Percentiles rank a stretch among this genome's conserved stretches.
phyloP scores from a whole-genome alignment of 2,888 invertebrate species.

The Drosophila sordidapex region DNA sequence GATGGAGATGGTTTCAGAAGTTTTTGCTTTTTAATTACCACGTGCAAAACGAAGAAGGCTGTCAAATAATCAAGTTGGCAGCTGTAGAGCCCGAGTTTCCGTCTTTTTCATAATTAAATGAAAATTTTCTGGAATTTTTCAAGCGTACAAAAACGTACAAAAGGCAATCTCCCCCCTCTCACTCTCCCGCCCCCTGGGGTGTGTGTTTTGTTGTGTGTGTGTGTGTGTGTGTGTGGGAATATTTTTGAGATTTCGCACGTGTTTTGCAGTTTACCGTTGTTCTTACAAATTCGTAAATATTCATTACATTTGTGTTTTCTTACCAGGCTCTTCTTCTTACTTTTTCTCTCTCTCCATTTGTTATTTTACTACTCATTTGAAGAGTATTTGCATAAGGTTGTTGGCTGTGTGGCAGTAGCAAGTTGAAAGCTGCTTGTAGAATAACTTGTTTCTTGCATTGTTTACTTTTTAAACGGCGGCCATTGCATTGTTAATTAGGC shows the following conservation, averaged over 20 bases:
- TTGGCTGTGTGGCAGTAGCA: slow-evolving; percentile 13
- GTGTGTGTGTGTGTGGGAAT: slow-evolving; percentile 63
- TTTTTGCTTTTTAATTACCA: slow-evolving; percentile 57
- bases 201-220: slow-evolving; percentile 35
- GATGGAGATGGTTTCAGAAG: slow-evolving; percentile 10
- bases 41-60: slow-evolving; percentile 25
- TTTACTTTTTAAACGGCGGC: slow-evolving; percentile 36
- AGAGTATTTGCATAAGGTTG: slow-evolving; percentile 72
- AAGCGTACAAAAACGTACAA: slow-evolving; percentile 64
- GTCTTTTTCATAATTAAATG: slow-evolving; percentile 74
- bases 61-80: slow-evolving; percentile 41
- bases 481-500: slow-evolving; percentile 71
- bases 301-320: slow-evolving; percentile 66
- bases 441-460: slow-evolving; percentile 43
- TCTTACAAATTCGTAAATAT: slow-evolving; percentile 71
- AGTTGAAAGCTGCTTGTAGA: slow-evolving; percentile 41
- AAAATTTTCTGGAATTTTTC: slow-evolving; percentile 71
- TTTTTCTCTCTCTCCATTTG: background rate
- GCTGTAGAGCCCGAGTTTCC: slow-evolving; percentile 16
- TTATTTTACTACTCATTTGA: slow-evolving; percentile 30
- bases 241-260: slow-evolving; percentile 74
- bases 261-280: slow-evolving; percentile 52
- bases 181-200: background rate
- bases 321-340: slow-evolving; percentile 13
- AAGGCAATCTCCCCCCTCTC: slow-evolving; percentile 42